Percentiles rank a stretch among this genome's conserved stretches.
Conservation (phyloP, 2,888 invertebrate species). For the Rhodophaea formosa region DNA sequence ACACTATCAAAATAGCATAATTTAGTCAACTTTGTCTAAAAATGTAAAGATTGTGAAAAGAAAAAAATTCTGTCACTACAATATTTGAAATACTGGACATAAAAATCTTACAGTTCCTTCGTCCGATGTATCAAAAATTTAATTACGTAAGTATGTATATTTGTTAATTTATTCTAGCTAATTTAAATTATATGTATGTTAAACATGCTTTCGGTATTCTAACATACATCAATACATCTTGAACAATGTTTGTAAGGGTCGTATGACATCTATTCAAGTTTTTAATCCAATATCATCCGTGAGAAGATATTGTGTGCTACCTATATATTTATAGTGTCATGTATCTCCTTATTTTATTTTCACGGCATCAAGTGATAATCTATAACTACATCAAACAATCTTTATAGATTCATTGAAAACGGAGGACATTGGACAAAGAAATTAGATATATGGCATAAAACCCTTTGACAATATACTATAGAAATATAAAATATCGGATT, state of each 20-base stretch:
- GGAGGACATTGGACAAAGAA: no score
- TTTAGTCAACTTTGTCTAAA: constrained; percentile 18
- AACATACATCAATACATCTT: constrained; percentile 21
- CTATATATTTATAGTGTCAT: no score
- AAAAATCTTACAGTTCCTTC: constrained; percentile 38
- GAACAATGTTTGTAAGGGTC: constrained; percentile 17
- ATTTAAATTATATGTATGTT: constrained; percentile 28
- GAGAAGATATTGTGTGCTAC: no score
- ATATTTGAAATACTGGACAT: constrained; percentile 46
- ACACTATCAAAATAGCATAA: background rate
- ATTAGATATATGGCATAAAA: no score
- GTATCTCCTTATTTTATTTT: no score
- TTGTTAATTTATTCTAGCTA: constrained; percentile 60
- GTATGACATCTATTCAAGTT: no score
- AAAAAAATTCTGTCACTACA: constrained; percentile 21
- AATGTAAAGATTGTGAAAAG: background rate
- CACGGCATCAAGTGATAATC: no score
- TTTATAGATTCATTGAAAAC: no score
- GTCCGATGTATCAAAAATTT: constrained; percentile 66
- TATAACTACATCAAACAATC: no score
- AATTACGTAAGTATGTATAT: constrained; percentile 36
- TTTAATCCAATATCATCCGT: no score
- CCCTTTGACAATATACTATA: constrained; percentile 8
- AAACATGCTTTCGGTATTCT: constrained; percentile 19
- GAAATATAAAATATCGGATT: constrained; percentile 1